Evolutionary conservation across 2,888 invertebrate species (phyloP), one percentile per base, ranked within the genome.

Genomic region (Pterostichus niger): DNA sequence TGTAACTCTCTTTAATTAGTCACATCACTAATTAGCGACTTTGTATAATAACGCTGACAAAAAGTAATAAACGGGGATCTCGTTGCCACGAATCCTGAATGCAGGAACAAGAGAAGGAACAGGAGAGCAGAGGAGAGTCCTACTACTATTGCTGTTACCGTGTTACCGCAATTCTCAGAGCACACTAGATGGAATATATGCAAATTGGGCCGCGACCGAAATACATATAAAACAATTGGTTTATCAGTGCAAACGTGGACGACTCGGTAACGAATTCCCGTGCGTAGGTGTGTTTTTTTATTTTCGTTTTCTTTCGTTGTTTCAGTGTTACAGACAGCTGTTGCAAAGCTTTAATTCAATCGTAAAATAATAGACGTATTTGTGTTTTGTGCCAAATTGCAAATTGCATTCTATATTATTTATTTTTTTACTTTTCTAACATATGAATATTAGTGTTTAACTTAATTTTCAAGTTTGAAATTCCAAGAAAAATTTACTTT

Each of bases 221-320:
- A 80, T 71, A 79, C 79, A 80, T 80, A 80, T 80, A 80, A 71
- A 80, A 80, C 80, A 80, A 80, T 80, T 80, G 80, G 71, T 80
- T 80, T 80, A 80, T 80, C 80, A 68, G 71, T 80, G 71, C 71
- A 80, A 80, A 80, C 79, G 64, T 79, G 64, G 79, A 44, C 77
- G 59, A 33, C 46, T 17, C 44, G 68, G 64, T 71, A 71, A 46
- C 68, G 68, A 71, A 71, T 71, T 71, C 68, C 24, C 68, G 10
- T 71, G 68, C 46, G 44, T 71, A 56, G 44, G 6, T 64, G 31
- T 61, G 31, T 35, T 44, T 71, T 71, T 71, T 71, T 71, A 64
- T 64, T 33, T 40, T 13, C 13, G 17, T 71, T 71, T 64, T n/a
- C 61, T 64, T 64, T 64, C 35, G 35, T n/a, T n/a, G 35, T 13